Evolutionary conservation across 2,797 vertebrate species (phyloP), one percentile per base, ranked within the genome.

Genomic region (Halcyon badia): DNA sequence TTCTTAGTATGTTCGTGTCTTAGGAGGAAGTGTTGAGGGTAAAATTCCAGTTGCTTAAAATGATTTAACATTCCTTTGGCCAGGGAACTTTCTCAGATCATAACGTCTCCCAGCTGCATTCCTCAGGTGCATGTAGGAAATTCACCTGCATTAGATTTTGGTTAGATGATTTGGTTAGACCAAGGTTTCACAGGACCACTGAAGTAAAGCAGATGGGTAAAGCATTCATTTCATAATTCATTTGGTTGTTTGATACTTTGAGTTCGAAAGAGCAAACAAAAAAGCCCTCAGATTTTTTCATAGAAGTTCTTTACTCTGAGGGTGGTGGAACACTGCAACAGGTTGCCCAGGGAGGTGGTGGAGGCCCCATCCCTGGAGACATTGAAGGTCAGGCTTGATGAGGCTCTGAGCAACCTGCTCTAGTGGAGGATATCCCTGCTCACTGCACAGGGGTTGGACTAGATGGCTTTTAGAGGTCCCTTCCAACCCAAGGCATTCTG

Each of bases 201-300:
- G 95, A 99, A 99, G 95, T 99, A 99, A 95, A 99, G 98, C 98
- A 99, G 99, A 99, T 99, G 99, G 99, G 99, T 99, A 98, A 99
- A 92, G 70, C 60, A 44, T 54, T 95, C 49, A 37, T 80, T 88
- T 92, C 77, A 95, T 82, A 41, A 51, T 91, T 65, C n/a, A 87
- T 69, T 44, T 41, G 18, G 4, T 49, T 46, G 2, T 17, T 90
- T 61, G 31, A 49, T 86, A 28, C 68, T 64, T 91, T 25, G 61
- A 31, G 26, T 54, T 69, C 48, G 86, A 21, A 87, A 79, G 72
- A 79, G 21, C n/a, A 86, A 62, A 58, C 31, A 18, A 52, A 62
- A 64, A 9, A 18, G 3, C 0, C 3, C 4, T 5, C 5, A 4
- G 2, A 6, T 56, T 9, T 73, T 48, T n/a, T 25, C 41, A 72